Conservation (phyloP, 2,113 vertebrate genomes). For the Erythrocercus mccallii region DNA sequence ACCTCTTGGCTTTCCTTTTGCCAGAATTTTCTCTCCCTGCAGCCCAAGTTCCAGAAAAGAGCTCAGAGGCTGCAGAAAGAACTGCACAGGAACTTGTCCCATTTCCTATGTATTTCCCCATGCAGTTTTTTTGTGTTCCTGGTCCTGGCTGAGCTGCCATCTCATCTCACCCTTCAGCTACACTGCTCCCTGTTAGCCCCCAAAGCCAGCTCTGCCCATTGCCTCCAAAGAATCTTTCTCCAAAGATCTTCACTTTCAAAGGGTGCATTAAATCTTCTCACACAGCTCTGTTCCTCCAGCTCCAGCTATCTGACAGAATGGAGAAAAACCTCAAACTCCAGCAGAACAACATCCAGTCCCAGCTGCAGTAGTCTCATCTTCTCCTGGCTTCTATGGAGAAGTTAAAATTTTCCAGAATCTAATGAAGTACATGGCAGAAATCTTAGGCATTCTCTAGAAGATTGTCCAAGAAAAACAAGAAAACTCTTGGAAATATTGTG, state of each 20-base stretch:
- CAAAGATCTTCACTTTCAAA: neutral
- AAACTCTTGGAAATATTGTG: conserved; percentile 12
- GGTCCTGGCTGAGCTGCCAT: neutral
- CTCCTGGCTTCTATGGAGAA: conserved; percentile 16
- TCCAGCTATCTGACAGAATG: neutral
- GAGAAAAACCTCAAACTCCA: neutral
- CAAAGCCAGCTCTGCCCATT: neutral
- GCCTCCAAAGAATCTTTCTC: neutral
- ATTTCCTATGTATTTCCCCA: neutral
- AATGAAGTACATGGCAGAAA: conserved; percentile 32
- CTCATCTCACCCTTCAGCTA: neutral
- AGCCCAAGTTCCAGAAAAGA: neutral
- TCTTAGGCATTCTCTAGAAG: conserved; percentile 31
- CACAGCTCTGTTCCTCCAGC: neutral
- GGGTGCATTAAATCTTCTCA: neutral
- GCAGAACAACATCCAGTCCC: neutral
- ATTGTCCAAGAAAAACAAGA: conserved; percentile 44
- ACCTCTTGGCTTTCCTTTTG: neutral
- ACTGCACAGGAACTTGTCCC: neutral
- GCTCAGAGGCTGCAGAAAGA: neutral
- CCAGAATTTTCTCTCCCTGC: neutral
- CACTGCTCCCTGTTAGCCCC: neutral
- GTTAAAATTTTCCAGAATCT: conserved; percentile 50
- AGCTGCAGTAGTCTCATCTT: conserved; percentile 32
- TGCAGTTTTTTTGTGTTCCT: neutral